Evolutionary conservation across 92 coral and sea anemone species (phyloP), one percentile per base, ranked within the genome.

Genomic region (Palythoa grandis): DNA sequence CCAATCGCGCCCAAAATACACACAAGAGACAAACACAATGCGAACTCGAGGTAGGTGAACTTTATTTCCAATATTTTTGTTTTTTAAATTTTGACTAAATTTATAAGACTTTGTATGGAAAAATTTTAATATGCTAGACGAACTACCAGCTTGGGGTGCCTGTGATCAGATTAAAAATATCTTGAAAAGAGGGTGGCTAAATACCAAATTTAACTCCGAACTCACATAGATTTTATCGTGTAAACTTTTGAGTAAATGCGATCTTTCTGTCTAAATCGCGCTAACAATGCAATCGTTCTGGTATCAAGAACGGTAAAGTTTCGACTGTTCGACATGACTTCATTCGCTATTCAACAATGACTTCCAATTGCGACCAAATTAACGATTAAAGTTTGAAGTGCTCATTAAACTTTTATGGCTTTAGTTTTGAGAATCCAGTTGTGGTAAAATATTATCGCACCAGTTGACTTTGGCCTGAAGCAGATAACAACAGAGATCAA

Each of bases 201-300:
- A 4, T 4, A 43, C 58, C 54, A 52, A 3, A 7, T 25, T 9
- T 17, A 65, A 79, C 37, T 47, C 85, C 3, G 7, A 47, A 23
- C 17, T 80, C 23, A 47, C 75, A 47, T 39, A 79, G 85, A 80
- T 80, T 67, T 48, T 80, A 80, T 80, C 85, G 52, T 7, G 35
- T 53, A n/a, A 68, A 70, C 70, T 52, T 80, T n/a, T 67, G 6
- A 65, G 74, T 65, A 43, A 80, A 80, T 67, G 23, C 72, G 74
- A 43, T 67, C 63, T 66, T 65, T 47, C 74, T 67, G 74, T 66
- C 84, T 16, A 14, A 79, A 63, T 20, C 17, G 25, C 39, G 8
- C 85, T 80, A 80, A 80, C 72, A 24, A 65, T 35, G 0, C 22
- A 67, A 43, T 79, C 65, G 61, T 20, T 9, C 14, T n/a, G 2